Conservation (phyloP, 2,888 invertebrate species). For the Serripes groenlandicus region DNA sequence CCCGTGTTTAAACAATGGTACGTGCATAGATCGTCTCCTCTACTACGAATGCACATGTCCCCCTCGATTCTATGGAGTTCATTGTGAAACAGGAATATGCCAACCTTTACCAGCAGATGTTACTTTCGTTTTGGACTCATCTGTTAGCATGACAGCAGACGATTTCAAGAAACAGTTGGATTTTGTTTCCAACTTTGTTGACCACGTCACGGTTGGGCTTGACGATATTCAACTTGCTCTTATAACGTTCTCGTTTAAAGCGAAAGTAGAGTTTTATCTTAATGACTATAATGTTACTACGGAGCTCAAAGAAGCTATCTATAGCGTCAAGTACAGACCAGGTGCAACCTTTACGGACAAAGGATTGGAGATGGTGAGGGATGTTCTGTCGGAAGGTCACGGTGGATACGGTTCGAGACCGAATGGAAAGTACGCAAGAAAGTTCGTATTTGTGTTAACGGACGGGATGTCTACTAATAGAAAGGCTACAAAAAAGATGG, state of each 20-base stretch:
- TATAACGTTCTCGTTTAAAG: constrained; percentile 36
- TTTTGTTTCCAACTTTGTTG: constrained; percentile 31
- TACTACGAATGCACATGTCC: constrained; percentile 24
- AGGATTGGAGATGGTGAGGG: constrained; percentile 26
- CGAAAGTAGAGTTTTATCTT: constrained; percentile 35
- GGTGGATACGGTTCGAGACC: constrained; percentile 14
- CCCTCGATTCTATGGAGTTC: constrained; percentile 10
- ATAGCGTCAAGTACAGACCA: constrained; percentile 22
- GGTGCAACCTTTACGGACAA: constrained; percentile 38
- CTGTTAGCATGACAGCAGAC: constrained; percentile 37
- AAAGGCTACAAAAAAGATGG: constrained; percentile 13
- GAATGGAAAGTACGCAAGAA: constrained; percentile 16
- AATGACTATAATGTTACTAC: constrained; percentile 20
- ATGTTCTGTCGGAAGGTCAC: neutral
- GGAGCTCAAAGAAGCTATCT: constrained; percentile 22
- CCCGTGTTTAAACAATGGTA: constrained; percentile 31
- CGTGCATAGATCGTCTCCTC: constrained; percentile 19
- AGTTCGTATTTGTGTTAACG: constrained; percentile 35
- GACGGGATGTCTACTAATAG: constrained; percentile 41
- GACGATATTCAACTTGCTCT: constrained; percentile 37
- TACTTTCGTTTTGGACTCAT: constrained; percentile 46
- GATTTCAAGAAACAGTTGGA: constrained; percentile 40
- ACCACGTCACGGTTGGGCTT: constrained; percentile 26
- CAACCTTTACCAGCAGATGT: constrained; percentile 47
- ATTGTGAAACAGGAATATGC: constrained; percentile 41